Base-by-base conservation (phyloP, 92 coral and sea anemone species). In the Palythoa grandis region DNA sequence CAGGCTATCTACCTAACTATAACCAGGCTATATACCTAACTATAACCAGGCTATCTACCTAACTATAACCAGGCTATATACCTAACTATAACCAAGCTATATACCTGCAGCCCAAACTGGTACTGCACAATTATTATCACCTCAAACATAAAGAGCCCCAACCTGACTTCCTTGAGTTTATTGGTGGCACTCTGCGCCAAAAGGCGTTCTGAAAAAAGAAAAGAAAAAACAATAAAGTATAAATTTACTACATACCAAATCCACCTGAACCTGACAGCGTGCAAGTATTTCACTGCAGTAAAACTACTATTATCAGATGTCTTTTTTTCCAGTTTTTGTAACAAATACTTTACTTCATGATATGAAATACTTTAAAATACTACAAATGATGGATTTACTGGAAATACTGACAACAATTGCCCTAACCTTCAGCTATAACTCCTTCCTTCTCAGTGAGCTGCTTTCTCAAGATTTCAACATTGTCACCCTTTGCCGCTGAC, bases 81-180 rank as follows among this genome's bases (percentile, higher is more conserved):
- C n/a, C n/a, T n/a, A 29, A 29, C 35, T 29, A 29, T 1, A 29
- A 29, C 35, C 35, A 29, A 1, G 35, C 35, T 29, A 29, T 29
- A 29, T 29, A 29, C 35, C 35, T 29, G n/a, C n/a, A n/a, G 35
- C 35, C 35, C 35, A 29, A 29, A 29, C 35, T 29, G 35, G 35
- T 29, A 29, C 35, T 29, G 70, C 25, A 3, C 70, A 65, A 15
- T 1, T 0, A 65, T 19, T 23, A 67, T 14, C n/a, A 67, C 13
- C 84, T 79, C 16, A 63, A 17, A 37, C 37, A 50, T 22, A 71
- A 56, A 20, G 12, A 3, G 11, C 11, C 72, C 87, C 24, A 58
- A 96, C 98, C 98, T 96, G 57, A 94, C 24, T 76, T 96, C 98
- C 87, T 90, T 96, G 38, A 94, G 72, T 82, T 94, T 96, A 52